Base-by-base conservation (phyloP, 2,113 vertebrate species). In the Piliocolobus tephrosceles region DNA sequence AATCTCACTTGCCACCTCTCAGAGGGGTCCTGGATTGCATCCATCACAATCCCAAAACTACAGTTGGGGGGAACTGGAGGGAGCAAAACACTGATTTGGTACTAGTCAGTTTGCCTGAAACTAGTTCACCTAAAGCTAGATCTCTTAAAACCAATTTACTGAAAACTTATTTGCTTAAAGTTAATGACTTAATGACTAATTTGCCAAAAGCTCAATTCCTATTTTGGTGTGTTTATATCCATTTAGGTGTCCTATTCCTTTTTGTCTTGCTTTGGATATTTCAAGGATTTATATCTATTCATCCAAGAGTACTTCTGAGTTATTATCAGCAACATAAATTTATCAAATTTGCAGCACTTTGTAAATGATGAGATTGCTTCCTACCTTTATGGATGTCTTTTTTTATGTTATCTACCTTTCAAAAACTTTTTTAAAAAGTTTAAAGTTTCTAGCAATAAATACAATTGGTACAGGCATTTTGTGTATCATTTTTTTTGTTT, bases 311-410 rank as follows among this genome's bases (percentile, higher is more conserved):
- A 81, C 32, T 93, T 72, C 55, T 57, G 85, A 92, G 6, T 96
- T 93, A 83, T 45, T 80, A 55, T 23, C 58, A 91, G 57, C 82
- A 94, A 66, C 73, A 94, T 84, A 88, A 97, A 85, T 94, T 97
- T 97, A 94, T 97, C 95, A 97, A 91, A 96, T 96, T 96, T 95
- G 93, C 91, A 97, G 98, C 98, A 97, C 96, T 97, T 97, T 96
- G 96, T 94, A 96, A 97, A 89, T 97, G 93, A 92, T 79, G 58
- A 92, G 38, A 92, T 95, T 89, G 64, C 32, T 96, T 95, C 70
- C 80, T 96, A 89, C 43, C 32, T 96, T 86, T 84, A 40, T 83
- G 88, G 64, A 80, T 92, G 81, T 95, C 73, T 96, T 95, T 96
- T 88, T 84, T 70, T 96, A 80, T 81, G 35, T 96, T 94, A 92